Evolutionary conservation across 2,888 invertebrate species (phyloP), one percentile per base, ranked within the genome.

Genomic region (Leptura quadrifasciata): DNA sequence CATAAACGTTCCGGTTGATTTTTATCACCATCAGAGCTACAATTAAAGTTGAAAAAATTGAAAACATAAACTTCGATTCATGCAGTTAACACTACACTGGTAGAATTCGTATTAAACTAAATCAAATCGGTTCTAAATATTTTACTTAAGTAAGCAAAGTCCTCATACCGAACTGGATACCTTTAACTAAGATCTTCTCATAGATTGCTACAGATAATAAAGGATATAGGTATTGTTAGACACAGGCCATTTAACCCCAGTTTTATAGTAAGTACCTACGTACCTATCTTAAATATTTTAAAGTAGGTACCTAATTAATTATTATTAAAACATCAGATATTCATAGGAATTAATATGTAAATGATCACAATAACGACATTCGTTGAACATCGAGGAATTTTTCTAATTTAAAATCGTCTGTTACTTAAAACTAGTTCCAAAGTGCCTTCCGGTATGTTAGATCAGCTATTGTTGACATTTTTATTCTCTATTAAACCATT

Each of bases 321-420:
- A 31, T n/a, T 61, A 61, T 61, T 61, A 27, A 61, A 61, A 61
- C 27, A 47, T 61, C n/a, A 61, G 60, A 24, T 31, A n/a, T 31
- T 17, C 31, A 61, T 31, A 15, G 60, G n/a, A n/a, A 61, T 61
- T 61, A 17, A 61, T 17, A 61, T 61, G 27, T 61, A 61, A 61
- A 61, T 61, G 17, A 17, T 31, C 60, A 27, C 4, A 61, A 17
- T 31, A 61, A 61, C 31, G 60, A 27, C 27, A 47, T 47, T 61
- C 8, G 31, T 61, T 58, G 58, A 27, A 21, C 20, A 24, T n/a
- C n/a, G 31, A 61, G 60, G 21, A 60, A 31, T 31, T 61, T 61
- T 61, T 61, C 17, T 61, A 31, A 27, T 61, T 61, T 61, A 24
- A 27, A 61, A 61, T 6, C 1, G n/a, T 47, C 15, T 47, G 5